Percentiles rank a stretch among this genome's conserved stretches.
These are phyloP conservation scores for Lucinisca nassula DNA, from an alignment of 2,888 invertebrate species.

Conservation along the genomic window DNA sequence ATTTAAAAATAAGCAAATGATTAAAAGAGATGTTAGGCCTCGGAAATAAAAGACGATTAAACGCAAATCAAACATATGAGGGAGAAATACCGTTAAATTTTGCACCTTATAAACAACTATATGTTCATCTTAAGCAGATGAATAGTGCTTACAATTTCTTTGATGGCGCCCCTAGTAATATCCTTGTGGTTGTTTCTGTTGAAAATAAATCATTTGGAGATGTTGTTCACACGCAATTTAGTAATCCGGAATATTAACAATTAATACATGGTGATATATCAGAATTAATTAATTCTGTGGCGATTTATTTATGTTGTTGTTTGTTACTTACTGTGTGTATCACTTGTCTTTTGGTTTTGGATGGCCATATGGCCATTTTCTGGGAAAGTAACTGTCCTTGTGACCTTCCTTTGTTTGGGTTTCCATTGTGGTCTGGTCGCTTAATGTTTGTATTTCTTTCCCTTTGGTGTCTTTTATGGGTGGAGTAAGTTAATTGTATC, in stretches of 20 bases:
- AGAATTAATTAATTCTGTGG: slow-evolving; percentile 46
- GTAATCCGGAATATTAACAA: slow-evolving; percentile 47
- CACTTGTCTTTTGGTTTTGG: too few relatives aligned
- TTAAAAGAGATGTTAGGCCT: slow-evolving; percentile 41
- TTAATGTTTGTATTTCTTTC: too few relatives aligned
- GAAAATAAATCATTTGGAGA: slow-evolving; percentile 57
- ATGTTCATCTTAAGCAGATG: slow-evolving; percentile 52
- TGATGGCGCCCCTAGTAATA: slow-evolving; percentile 46
- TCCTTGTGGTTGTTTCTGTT: slow-evolving; percentile 50
- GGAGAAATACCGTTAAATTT: slow-evolving; percentile 45
- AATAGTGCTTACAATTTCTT: slow-evolving; percentile 46
- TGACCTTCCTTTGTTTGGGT: too few relatives aligned
- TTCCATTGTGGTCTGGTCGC: too few relatives aligned
- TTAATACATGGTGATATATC: slow-evolving; percentile 37
- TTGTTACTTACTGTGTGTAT: too few relatives aligned
- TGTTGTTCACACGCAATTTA: slow-evolving; percentile 42
- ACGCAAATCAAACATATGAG: slow-evolving; percentile 30
- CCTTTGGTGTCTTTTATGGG: too few relatives aligned
- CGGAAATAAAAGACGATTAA: slow-evolving; percentile 38
- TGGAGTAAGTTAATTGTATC: too few relatives aligned
- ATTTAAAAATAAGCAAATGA: slow-evolving; percentile 41
- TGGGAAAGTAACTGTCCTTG: too few relatives aligned
- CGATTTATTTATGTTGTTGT: too few relatives aligned
- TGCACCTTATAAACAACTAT: slow-evolving; percentile 38
- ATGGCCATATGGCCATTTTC: too few relatives aligned